Evolutionary conservation across 2,888 invertebrate genomes (phyloP).

Genomic region (Pantelozetes paolii): DNA sequence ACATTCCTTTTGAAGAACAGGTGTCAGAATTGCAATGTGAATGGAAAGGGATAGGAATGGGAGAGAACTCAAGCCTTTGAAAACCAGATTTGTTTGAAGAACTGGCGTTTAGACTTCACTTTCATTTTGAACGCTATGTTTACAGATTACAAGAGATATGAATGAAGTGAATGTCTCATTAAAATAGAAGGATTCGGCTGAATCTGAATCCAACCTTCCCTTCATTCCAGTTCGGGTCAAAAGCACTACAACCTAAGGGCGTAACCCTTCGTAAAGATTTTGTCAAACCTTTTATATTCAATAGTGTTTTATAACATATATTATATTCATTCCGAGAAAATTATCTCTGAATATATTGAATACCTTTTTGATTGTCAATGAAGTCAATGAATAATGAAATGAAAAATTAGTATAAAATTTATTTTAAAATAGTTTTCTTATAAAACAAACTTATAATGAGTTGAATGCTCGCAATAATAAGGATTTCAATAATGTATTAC

Average conservation of each 20-base stretch:
- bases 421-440: neutral
- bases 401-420: neutral
- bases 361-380: neutral
- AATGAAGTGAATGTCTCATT: conserved; percentile 17
- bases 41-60: neutral
- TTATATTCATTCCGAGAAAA: conserved; percentile 9
- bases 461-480: neutral
- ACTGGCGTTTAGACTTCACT: conserved; percentile 15
- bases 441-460: neutral
- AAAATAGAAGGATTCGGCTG: neutral
- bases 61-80: conserved; percentile 20
- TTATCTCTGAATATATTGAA: neutral
- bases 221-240: conserved; percentile 27
- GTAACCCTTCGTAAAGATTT: neutral
- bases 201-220: neutral
- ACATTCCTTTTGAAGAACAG: neutral
- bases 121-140: neutral
- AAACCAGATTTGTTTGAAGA: conserved; percentile 7
- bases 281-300: neutral
- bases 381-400: conserved; percentile 1
- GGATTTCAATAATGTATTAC: neutral
- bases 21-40: conserved; percentile 14
- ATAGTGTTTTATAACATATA: neutral
- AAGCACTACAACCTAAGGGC: conserved; percentile 2
- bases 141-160: conserved; percentile 13